These are phyloP conservation scores for Pelochelys cantorii DNA, from an alignment of 2,797 vertebrate species.

Conservation along the genomic window DNA sequence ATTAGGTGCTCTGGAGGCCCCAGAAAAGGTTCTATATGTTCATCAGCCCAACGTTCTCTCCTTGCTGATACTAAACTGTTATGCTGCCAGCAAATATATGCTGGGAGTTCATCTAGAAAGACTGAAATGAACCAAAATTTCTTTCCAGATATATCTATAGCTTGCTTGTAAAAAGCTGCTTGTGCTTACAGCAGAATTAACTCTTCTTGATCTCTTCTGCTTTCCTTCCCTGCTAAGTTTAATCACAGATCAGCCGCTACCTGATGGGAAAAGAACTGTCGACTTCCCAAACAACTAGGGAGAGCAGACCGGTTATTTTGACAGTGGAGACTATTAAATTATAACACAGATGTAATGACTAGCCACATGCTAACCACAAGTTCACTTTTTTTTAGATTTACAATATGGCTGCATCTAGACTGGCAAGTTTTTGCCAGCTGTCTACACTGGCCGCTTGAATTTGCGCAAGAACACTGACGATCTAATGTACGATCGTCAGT, in stretches of 20 bases:
- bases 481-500: too few species aligned
- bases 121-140: background rate
- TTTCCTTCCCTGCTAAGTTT: background rate
- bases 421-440: too few species aligned
- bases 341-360: background rate
- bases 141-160: conserved; percentile 12
- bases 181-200: background rate
- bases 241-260: background rate
- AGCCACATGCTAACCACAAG: background rate
- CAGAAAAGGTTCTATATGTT: background rate
- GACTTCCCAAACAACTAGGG: conserved; percentile 5
- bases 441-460: too few species aligned
- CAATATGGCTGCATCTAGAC: too few species aligned
- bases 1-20: background rate
- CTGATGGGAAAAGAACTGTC: background rate
- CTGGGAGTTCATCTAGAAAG: conserved; percentile 51
- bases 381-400: background rate
- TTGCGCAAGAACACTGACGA: too few species aligned
- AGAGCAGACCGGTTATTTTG: conserved; percentile 24
- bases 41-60: background rate
- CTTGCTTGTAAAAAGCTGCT: conserved; percentile 13
- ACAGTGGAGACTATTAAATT: background rate
- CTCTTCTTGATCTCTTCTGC: conserved; percentile 33
- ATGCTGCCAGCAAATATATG: background rate
- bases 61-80: background rate